Conservation (phyloP, 2,888 invertebrate genomes). For the Tetranychus truncatus region DNA sequence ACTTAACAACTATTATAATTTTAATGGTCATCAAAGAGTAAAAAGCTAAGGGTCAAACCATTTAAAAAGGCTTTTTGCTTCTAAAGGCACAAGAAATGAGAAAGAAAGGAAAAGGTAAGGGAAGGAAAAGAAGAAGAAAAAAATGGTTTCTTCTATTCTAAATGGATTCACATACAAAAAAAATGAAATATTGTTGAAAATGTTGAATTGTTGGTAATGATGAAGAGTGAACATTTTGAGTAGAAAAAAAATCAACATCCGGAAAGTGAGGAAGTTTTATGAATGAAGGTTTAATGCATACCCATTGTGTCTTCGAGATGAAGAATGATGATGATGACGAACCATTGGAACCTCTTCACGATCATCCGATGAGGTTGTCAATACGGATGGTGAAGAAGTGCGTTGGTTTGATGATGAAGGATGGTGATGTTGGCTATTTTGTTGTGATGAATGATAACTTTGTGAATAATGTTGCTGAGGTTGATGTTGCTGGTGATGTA, state of each 20-base stretch:
- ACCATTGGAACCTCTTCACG: constrained; percentile 27
- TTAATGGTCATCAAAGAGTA: background rate
- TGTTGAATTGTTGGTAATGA: background rate
- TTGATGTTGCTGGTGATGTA: constrained; percentile 18
- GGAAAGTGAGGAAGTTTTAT: background rate
- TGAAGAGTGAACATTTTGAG: background rate
- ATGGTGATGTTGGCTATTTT: background rate
- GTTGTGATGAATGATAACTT: background rate
- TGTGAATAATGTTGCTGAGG: constrained; percentile 17
- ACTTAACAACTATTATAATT: background rate
- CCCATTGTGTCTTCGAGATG: constrained; percentile 16
- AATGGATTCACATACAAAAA: too few relatives aligned
- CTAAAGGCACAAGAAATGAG: background rate
- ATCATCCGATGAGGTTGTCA: constrained; percentile 25
- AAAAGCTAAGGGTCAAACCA: background rate
- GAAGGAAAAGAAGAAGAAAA: background rate
- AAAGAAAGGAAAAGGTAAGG: background rate
- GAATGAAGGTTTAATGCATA: background rate
- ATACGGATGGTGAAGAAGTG: constrained; percentile 20
- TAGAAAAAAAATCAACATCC: background rate
- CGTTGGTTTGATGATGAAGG: constrained; percentile 11
- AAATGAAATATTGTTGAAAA: too few relatives aligned
- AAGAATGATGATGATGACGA: constrained; percentile 17
- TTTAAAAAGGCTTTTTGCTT: constrained; percentile 2
- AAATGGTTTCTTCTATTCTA: background rate